Evolutionary conservation across 2,888 invertebrate genomes (phyloP).

Genomic region (Lepidochrysops patricia): DNA sequence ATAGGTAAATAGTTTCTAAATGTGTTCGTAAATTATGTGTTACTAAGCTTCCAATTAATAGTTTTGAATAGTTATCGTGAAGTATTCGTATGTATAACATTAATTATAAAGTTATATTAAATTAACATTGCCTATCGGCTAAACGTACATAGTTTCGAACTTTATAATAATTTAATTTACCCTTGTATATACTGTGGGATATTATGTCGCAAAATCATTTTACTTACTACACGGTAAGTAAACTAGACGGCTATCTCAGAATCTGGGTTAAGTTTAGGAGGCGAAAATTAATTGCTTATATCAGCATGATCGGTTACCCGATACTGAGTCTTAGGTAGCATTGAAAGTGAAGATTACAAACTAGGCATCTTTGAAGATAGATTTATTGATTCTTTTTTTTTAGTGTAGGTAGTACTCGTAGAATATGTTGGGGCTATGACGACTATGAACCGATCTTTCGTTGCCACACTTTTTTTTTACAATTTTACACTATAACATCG

Average conservation of each 20-base stretch:
- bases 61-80: neutral
- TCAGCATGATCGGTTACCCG: neutral
- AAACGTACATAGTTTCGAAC: neutral
- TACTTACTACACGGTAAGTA: neutral
- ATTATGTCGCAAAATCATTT: neutral
- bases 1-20: neutral
- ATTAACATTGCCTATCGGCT: neutral
- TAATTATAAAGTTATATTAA: conserved; percentile 3
- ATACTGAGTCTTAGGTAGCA: too few species aligned
- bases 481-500: too few species aligned
- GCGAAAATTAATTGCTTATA: neutral
- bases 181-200: neutral
- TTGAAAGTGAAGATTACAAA: too few species aligned
- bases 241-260: neutral
- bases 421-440: too few species aligned
- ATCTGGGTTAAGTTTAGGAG: neutral
- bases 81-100: neutral
- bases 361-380: too few species aligned
- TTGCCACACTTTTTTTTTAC: too few species aligned
- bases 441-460: too few species aligned
- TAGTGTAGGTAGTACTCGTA: too few species aligned
- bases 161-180: conserved; percentile 1
- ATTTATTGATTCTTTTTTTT: too few species aligned
- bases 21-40: neutral
- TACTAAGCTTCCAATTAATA: neutral